Evolutionary conservation across 2,797 vertebrate species (phyloP).

Genomic region (Pagetopsis macropterus): DNA sequence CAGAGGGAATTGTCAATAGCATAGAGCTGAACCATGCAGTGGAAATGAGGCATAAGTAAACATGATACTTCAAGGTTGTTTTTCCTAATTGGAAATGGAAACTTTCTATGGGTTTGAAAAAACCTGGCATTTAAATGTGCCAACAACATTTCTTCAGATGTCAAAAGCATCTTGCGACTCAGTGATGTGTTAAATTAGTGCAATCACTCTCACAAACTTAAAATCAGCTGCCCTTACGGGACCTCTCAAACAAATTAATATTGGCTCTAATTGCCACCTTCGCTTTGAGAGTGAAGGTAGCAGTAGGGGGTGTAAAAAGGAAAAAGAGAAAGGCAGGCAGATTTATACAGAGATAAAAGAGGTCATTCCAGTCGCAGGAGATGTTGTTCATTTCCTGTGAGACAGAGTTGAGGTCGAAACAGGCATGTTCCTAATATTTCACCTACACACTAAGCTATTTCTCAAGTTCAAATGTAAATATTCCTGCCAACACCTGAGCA

Average conservation of each 20-base stretch:
- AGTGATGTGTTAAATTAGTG: conserved; percentile 63
- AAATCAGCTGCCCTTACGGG: conserved; percentile 45
- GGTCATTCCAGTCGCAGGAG: conserved; percentile 39
- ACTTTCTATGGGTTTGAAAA: conserved; percentile 32
- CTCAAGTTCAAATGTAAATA: conserved; percentile 44
- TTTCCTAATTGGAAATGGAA: conserved; percentile 50
- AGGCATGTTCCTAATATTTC: conserved; percentile 17
- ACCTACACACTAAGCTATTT: conserved; percentile 25
- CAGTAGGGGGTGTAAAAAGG: neutral
- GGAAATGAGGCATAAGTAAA: conserved; percentile 14
- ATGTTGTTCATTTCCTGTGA: conserved; percentile 35
- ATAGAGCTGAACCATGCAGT: too few relatives aligned
- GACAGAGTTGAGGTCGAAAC: conserved; percentile 29
- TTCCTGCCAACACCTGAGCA: conserved; percentile 25
- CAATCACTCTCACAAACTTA: conserved; percentile 46
- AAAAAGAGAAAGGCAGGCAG: conserved; percentile 25
- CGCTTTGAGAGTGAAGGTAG: conserved; percentile 41
- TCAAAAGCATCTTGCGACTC: conserved; percentile 53
- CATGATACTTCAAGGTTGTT: conserved; percentile 46
- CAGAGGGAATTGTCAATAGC: too few relatives aligned
- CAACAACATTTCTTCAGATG: conserved; percentile 49
- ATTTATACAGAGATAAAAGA: conserved; percentile 61
- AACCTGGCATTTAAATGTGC: conserved; percentile 49
- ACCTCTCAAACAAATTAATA: conserved; percentile 45
- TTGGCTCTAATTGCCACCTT: conserved; percentile 59